Evolutionary conservation across 2,797 vertebrate genomes (phyloP).

Genomic region (Triplophysa yarkandensis): DNA sequence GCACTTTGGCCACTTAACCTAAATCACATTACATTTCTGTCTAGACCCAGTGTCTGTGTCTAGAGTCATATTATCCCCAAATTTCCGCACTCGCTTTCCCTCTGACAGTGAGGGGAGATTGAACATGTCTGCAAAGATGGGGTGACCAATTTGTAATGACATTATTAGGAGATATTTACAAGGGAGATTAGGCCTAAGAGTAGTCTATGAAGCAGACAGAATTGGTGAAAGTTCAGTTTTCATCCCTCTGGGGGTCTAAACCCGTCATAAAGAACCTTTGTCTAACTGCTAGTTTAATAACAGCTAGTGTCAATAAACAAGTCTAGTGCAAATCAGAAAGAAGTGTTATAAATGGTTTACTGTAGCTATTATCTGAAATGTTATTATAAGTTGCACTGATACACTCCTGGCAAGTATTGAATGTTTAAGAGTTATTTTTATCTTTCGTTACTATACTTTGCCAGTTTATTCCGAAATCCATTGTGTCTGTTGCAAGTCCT

Average conservation of each 20-base stretch:
- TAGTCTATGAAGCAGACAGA: slow-evolving; percentile 33
- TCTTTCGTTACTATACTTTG: neutral
- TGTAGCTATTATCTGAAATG: no score
- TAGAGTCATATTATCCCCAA: slow-evolving; percentile 60
- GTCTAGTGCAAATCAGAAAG: neutral
- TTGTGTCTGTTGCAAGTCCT: neutral
- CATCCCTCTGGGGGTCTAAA: neutral
- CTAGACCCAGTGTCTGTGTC: slow-evolving; percentile 65
- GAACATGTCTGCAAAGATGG: slow-evolving; percentile 49
- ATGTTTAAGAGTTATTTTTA: neutral
- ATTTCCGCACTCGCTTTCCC: slow-evolving; percentile 51
- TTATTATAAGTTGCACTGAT: neutral
- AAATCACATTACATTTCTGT: slow-evolving; percentile 67
- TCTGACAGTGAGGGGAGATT: slow-evolving; percentile 48
- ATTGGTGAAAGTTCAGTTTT: slow-evolving; percentile 23
- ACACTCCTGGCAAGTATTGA: neutral
- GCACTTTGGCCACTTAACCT: slow-evolving; percentile 61
- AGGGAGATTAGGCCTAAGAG: slow-evolving; percentile 28
- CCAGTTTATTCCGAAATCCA: neutral
- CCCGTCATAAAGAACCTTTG: neutral
- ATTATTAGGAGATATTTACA: slow-evolving; percentile 51
- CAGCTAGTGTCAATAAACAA: neutral
- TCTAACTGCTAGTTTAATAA: neutral
- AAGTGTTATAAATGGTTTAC: neutral
- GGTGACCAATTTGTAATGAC: slow-evolving; percentile 51